Conservation (phyloP, 2,797 vertebrate species). For the Pseudotriccus pelzelni region DNA sequence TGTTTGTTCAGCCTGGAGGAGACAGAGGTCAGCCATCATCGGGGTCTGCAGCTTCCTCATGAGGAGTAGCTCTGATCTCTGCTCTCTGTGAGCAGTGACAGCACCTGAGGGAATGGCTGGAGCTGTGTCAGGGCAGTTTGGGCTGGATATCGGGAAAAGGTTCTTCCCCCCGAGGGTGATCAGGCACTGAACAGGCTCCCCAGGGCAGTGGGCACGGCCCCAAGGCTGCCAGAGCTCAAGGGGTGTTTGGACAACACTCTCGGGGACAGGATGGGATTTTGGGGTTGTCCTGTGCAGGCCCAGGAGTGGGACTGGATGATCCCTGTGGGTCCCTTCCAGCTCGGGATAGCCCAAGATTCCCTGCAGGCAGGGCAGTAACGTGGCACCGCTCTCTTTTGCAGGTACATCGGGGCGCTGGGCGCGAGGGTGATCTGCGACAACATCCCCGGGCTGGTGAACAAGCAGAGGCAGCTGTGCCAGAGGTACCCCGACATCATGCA, state of each 20-base stretch:
- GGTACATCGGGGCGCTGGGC: slow-evolving; percentile 96
- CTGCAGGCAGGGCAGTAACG: accelerated
- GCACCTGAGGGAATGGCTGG: background rate
- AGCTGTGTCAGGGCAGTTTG: background rate
- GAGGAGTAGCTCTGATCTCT: background rate
- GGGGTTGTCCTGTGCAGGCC: background rate
- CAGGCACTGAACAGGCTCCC: background rate
- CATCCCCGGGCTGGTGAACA: slow-evolving; percentile 95
- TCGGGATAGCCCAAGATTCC: background rate
- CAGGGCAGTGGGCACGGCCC: background rate
- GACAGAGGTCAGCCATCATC: background rate
- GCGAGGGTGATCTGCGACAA: slow-evolving; percentile 96
- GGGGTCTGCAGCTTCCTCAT: background rate
- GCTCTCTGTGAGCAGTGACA: background rate
- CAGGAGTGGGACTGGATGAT: background rate
- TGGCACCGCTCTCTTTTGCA: slow-evolving; percentile 24
- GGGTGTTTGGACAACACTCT: background rate
- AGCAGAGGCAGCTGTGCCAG: slow-evolving; percentile 96
- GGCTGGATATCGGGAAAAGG: background rate
- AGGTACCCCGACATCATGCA: slow-evolving; percentile 97
- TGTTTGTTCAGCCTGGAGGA: background rate
- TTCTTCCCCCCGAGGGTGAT: background rate
- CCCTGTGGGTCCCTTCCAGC: background rate
- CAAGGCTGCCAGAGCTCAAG: background rate
- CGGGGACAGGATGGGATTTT: background rate